Evolutionary conservation across 1,140 invertebrate genomes (phyloP), one percentile per base, ranked within the genome.

Genomic region (Planococcus citri): DNA sequence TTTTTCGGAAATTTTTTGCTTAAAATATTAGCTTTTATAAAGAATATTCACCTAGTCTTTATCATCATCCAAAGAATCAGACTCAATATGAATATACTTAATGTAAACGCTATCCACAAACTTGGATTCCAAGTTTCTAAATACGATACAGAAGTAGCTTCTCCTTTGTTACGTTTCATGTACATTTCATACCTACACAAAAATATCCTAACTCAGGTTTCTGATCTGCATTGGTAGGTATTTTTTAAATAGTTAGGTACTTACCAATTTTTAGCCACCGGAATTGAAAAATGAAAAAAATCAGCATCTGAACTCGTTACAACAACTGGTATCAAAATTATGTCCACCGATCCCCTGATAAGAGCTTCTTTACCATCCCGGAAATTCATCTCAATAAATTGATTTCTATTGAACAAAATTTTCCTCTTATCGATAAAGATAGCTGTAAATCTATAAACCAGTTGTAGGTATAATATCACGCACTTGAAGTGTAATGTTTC

Each of bases 241-340:
- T 6, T 14, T 51, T 14, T 1, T 27, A 27, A 6, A 1, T 33
- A 37, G 1, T 9, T 37, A 33, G 4, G 29, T 41, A 70, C 72
- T 20, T 29, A 73, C 72, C 72, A 73, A 10, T 51, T 69, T 24
- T 73, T 71, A 0, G 68, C 61, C 1, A 73, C 21, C 0, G 72
- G 72, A 27, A 73, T 68, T 1, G 72, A 68, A 27, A 73, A 73
- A 68, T 73, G 69, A 24, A 73, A 71, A 21, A 70, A 69, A 10
- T 71, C 67, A 1, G 57, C 51, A 25, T 73, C 72, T 0, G 61
- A 29, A 4, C 69, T 72, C 9, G 72, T 73, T n/a, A 73, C 69
- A 8, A 73, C 64, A 17, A 73, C 33, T 3, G 72, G 72, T 8
- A 71, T 27, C 20, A 73, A 41, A 20, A 71, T 4, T 0, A 73